These are phyloP conservation scores for Amazona guildingii DNA, from an alignment of 2,113 vertebrate genomes.

Conservation along the genomic window DNA sequence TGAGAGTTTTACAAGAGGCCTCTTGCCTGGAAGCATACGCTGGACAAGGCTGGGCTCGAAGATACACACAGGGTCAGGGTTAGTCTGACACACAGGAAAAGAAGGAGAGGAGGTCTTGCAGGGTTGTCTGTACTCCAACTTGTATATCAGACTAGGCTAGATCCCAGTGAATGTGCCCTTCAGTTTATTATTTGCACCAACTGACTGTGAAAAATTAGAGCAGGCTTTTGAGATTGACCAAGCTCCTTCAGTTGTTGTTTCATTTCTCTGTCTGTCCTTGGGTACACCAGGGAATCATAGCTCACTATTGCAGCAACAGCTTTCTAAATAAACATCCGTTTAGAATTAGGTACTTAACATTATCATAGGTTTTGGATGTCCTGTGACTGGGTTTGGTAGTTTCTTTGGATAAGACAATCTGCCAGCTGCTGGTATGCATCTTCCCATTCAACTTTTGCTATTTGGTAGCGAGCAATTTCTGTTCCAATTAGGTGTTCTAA, in stretches of 20 bases:
- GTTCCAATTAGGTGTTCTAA: background rate
- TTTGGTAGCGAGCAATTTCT: background rate
- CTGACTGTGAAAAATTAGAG: background rate
- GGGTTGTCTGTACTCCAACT: background rate
- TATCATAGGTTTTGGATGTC: background rate
- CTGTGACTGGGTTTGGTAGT: background rate
- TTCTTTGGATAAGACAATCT: background rate
- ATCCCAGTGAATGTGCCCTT: background rate
- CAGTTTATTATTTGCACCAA: background rate
- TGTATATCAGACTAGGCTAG: background rate
- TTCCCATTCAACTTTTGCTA: background rate
- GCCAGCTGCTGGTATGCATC: background rate
- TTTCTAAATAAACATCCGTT: background rate
- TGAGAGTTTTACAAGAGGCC: background rate
- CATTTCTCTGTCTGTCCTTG: background rate
- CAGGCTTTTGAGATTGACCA: background rate
- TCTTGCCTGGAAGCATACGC: constrained; percentile 1
- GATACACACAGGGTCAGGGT: background rate
- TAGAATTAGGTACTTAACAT: background rate
- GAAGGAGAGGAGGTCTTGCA: background rate
- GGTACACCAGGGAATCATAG: background rate
- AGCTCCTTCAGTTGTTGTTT: background rate
- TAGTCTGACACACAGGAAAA: background rate
- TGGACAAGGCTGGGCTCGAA: background rate
- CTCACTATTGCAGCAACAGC: background rate